Percentiles rank a stretch among this genome's conserved stretches.
These are phyloP conservation scores for Trilocha varians DNA, from an alignment of 2,888 invertebrate species.

Conservation along the genomic window DNA sequence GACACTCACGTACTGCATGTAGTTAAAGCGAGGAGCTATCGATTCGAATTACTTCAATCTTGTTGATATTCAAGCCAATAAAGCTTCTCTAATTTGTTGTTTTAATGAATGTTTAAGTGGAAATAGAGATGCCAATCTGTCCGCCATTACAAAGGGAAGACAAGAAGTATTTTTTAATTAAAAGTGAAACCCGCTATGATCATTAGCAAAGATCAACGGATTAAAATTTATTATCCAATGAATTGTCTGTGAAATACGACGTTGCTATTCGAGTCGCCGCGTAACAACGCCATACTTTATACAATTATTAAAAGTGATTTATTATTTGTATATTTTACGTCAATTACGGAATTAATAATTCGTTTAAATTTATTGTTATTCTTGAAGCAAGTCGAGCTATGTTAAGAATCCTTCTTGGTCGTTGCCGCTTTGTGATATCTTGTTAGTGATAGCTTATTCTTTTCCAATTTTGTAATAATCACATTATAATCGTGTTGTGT, in stretches of 20 bases:
- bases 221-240: conserved; percentile 34
- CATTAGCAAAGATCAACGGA: conserved; percentile 3
- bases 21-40: conserved; percentile 26
- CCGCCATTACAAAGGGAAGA: not conserved
- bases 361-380: not conserved
- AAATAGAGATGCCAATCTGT: not conserved
- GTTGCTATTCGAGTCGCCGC: conserved; percentile 18
- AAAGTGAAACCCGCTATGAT: not conserved
- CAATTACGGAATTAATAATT: not conserved
- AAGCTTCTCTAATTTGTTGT: not conserved
- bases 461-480: too few relatives aligned
- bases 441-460: conserved; percentile 38
- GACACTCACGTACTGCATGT: conserved; percentile 37
- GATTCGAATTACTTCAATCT: conserved; percentile 25
- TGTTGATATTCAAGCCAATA: conserved; percentile 17
- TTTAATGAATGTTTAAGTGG: conserved; percentile 1
- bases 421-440: conserved; percentile 11
- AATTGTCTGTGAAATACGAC: conserved; percentile 44
- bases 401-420: not conserved
- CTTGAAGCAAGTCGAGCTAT: too few relatives aligned
- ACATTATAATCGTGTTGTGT: too few relatives aligned
- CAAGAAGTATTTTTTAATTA: not conserved
- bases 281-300: conserved; percentile 32
- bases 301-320: conserved; percentile 32
- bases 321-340: conserved; percentile 16